A percentile compares a stretch with the other conserved stretches of the same genome.
phyloP scores from a whole-genome alignment of 2,113 vertebrate species.

The Melanocharis versteri region DNA sequence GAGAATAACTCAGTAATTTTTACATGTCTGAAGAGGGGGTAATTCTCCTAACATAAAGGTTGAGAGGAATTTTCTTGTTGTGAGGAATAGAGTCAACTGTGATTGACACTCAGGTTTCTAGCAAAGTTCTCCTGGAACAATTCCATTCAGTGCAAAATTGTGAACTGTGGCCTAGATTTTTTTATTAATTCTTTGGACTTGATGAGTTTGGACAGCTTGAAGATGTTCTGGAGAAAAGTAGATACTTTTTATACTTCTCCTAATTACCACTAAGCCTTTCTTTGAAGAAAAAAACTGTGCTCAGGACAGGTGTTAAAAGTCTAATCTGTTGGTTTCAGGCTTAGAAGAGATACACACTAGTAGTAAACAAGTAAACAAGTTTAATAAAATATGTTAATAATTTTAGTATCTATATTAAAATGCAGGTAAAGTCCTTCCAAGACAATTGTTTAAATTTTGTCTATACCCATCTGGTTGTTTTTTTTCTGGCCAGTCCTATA shows the following conservation, averaged over 20 bases:
- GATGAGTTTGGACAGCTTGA: conserved; percentile 18
- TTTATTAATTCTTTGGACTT: background rate
- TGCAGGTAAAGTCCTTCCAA: background rate
- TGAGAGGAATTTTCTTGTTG: background rate
- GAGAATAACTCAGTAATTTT: background rate
- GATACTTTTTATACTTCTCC: background rate
- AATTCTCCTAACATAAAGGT: conserved; percentile 3
- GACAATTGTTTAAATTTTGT: background rate
- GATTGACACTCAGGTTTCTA: background rate
- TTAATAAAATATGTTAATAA: background rate
- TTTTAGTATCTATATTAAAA: background rate
- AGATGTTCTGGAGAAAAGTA: background rate
- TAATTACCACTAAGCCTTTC: background rate
- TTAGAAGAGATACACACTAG: background rate
- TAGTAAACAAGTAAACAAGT: background rate
- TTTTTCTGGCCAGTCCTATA: background rate
- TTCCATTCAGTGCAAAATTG: background rate
- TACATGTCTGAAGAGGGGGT: background rate
- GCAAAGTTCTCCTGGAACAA: background rate
- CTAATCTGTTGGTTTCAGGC: background rate
- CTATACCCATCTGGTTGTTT: background rate
- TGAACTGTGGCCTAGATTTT: background rate
- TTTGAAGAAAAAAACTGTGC: background rate
- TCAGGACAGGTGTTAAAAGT: background rate
- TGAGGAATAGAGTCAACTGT: background rate